phyloP scores from a whole-genome alignment of 2,113 vertebrate genomes.

The Perccottus glenii region DNA sequence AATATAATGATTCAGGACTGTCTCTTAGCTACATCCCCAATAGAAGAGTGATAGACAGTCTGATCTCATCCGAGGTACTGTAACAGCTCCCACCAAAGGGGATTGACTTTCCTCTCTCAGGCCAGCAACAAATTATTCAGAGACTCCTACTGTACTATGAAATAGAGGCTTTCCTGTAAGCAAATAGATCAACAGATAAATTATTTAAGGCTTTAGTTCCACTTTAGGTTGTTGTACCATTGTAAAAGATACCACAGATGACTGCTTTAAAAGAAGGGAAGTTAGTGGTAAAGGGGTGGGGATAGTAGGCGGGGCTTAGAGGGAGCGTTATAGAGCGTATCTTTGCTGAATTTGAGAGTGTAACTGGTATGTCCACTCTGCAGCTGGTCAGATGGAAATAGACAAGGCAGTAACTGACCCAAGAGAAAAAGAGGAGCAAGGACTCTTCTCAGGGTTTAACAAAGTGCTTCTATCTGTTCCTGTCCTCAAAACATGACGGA shows the following conservation, averaged over 20 bases:
- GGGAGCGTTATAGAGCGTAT: neutral
- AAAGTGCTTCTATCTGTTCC: slow-evolving; percentile 9
- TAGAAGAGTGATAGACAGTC: neutral
- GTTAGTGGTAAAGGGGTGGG: neutral
- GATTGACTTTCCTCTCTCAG: slow-evolving; percentile 3
- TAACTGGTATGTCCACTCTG: slow-evolving; percentile 53
- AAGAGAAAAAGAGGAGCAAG: slow-evolving; percentile 30
- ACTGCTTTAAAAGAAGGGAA: neutral
- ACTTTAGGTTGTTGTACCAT: neutral
- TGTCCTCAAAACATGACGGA: slow-evolving; percentile 23
- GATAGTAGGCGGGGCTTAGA: slow-evolving; percentile 11
- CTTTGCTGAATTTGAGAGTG: slow-evolving; percentile 64
- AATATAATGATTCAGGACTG: slow-evolving; percentile 64
- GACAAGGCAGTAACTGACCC: slow-evolving; percentile 68
- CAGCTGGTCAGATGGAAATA: slow-evolving; percentile 77
- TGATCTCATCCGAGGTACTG: slow-evolving; percentile 1
- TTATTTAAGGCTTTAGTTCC: slow-evolving; percentile 10
- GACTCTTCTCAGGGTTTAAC: slow-evolving; percentile 21
- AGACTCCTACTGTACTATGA: slow-evolving; percentile 1
- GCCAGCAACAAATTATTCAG: slow-evolving; percentile 5
- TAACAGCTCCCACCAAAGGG: neutral
- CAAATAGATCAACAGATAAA: slow-evolving; percentile 9
- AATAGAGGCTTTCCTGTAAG: neutral
- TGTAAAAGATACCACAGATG: neutral
- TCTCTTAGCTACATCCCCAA: slow-evolving; percentile 51